Conservation (phyloP, 1,140 invertebrate species). For the Drosophila busckii region DNA sequence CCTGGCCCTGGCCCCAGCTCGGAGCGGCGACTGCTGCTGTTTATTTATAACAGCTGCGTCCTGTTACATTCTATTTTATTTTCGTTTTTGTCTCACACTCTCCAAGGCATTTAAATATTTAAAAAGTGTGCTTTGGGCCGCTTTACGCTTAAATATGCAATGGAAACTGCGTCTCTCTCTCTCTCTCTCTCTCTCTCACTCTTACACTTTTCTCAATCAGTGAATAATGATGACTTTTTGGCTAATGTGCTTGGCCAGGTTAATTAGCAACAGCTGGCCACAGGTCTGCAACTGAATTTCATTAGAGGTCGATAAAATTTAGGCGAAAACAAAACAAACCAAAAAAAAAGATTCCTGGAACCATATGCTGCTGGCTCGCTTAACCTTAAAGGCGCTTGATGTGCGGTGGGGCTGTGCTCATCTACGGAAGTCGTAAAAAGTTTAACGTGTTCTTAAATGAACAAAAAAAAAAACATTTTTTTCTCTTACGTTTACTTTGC, state of each 20-base stretch:
- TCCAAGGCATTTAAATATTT: slow-evolving; percentile 66
- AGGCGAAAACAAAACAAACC: neutral
- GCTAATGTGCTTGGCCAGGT: slow-evolving; percentile 54
- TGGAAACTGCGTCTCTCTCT: slow-evolving; percentile 20
- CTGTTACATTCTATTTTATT: slow-evolving; percentile 13
- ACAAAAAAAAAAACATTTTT: slow-evolving; percentile 26
- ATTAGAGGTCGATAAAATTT: slow-evolving; percentile 31
- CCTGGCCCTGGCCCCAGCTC: no score
- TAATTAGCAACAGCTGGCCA: slow-evolving; percentile 63
- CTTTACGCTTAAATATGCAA: slow-evolving; percentile 62
- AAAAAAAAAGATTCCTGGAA: no score
- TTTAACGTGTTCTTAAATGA: slow-evolving; percentile 67
- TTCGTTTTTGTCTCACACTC: neutral
- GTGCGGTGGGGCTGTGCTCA: no score
- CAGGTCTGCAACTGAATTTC: slow-evolving; percentile 23
- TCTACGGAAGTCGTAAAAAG: slow-evolving; percentile 65
- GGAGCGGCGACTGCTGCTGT: slow-evolving; percentile 41
- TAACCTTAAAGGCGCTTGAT: no score
- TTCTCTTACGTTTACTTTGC: no score
- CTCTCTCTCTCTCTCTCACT: neutral
- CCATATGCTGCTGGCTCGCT: no score
- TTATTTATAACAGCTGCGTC: slow-evolving; percentile 69
- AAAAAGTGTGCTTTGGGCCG: slow-evolving; percentile 45
- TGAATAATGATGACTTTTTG: slow-evolving; percentile 63
- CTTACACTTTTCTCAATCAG: slow-evolving; percentile 32